These are phyloP conservation scores for Pelobates cultripes DNA, from an alignment of 2,797 vertebrate species.

Conservation along the genomic window DNA sequence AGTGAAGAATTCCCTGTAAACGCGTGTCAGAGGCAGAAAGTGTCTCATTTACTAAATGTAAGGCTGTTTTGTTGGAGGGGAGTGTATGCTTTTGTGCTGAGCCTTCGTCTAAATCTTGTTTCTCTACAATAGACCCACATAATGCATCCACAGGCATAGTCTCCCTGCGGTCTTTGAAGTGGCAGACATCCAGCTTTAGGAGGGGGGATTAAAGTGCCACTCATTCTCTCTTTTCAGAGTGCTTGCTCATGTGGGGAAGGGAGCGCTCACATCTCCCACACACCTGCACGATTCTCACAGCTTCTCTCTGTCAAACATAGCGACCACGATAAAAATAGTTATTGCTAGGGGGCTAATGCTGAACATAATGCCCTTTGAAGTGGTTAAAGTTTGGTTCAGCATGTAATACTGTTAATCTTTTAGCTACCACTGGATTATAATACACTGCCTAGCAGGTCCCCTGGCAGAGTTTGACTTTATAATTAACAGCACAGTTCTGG, in stretches of 20 bases:
- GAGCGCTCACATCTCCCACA: conserved; percentile 44
- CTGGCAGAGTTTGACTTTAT: neutral
- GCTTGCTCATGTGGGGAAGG: conserved; percentile 39
- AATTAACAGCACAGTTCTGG: neutral
- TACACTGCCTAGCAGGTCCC: neutral
- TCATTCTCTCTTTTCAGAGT: conserved; percentile 31
- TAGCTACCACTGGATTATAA: neutral
- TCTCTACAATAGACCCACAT: conserved; percentile 62
- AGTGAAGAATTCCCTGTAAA: conserved; percentile 72
- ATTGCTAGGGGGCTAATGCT: conserved; percentile 26
- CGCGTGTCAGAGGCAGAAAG: conserved; percentile 72
- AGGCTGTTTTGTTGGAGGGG: conserved; percentile 60
- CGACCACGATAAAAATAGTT: conserved; percentile 40
- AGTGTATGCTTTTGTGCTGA: conserved; percentile 66
- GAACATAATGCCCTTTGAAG: conserved; percentile 29
- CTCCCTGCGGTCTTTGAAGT: conserved; percentile 57
- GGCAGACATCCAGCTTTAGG: conserved; percentile 56
- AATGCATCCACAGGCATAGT: conserved; percentile 57
- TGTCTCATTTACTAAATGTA: conserved; percentile 71
- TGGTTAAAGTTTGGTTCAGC: conserved; percentile 35
- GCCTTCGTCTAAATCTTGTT: conserved; percentile 71
- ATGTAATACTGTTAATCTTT: conserved; percentile 10
- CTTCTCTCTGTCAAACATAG: conserved; percentile 28
- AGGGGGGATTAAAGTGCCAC: conserved; percentile 32
- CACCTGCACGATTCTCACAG: conserved; percentile 43